Evolutionary conservation across 2,888 invertebrate genomes (phyloP).

Genomic region (Cheilosia urbana): DNA sequence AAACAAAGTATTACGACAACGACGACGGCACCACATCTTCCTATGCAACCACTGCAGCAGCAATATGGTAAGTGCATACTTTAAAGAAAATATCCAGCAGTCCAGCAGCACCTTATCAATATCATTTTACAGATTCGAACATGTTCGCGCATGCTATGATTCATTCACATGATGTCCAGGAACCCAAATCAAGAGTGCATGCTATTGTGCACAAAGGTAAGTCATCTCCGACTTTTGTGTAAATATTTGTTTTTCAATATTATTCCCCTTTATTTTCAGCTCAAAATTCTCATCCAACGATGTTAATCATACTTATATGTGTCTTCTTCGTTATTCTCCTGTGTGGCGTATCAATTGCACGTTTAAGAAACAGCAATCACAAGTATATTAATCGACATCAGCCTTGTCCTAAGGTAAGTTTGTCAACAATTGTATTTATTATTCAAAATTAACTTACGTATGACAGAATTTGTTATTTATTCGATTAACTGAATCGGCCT

Average conservation of each 20-base stretch:
- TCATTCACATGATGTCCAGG: slow-evolving; percentile 82
- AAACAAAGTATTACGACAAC: slow-evolving; percentile 85
- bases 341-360: slow-evolving; percentile 83
- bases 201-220: slow-evolving; percentile 81
- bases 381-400: slow-evolving; percentile 82
- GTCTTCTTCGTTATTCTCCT: slow-evolving; percentile 82
- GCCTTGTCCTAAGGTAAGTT: slow-evolving; percentile 82
- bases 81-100: not conserved
- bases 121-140: slow-evolving; percentile 81
- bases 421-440: no score
- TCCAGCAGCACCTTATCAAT: not conserved
- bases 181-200: slow-evolving; percentile 81
- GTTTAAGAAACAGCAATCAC: slow-evolving; percentile 81
- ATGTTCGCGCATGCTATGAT: slow-evolving; percentile 83
- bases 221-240: not conserved
- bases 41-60: slow-evolving; percentile 78
- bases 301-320: slow-evolving; percentile 83
- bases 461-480: not conserved
- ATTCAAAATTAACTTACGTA: no score
- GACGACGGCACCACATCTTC: slow-evolving; percentile 86
- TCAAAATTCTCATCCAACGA: slow-evolving; percentile 82
- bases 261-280: slow-evolving; percentile 76
- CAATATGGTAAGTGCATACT: slow-evolving; percentile 62
- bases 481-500: not conserved
- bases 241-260: not conserved